Base-by-base conservation (phyloP, 2,888 invertebrate genomes). In the Machimus atricapillus region DNA sequence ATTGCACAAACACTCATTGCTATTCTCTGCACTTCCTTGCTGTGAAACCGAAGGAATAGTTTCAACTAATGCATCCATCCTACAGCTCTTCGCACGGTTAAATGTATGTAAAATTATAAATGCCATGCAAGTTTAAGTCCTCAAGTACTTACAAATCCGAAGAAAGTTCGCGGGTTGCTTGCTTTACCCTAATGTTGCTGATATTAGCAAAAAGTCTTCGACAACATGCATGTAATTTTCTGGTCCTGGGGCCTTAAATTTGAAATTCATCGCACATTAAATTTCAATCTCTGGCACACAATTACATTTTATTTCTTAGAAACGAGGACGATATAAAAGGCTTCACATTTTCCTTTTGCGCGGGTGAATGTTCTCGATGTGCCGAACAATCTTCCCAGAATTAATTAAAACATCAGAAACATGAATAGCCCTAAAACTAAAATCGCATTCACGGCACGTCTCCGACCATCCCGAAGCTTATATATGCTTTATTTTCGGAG, bases 381-480 rank as follows among this genome's bases (percentile, higher is more conserved):
- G n/a, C 56, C 27, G 34, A 81, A 9, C 19, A 56, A 81, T 81
- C 81, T 58, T 19, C 27, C 37, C 81, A n/a, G 81, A 81, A 81
- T 81, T 81, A 81, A 81, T 81, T 56, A 81, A 81, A 81, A 56
- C 12, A 81, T 31, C 81, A 81, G 34, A 81, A 81, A 81, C 81
- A 34, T 81, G 5, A 81, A 81, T 58, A 81, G 58, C 37, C 81
- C 46, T 56, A 81, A 81, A 81, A 81, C 81, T 56, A 8, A 14
- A 73, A 73, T 19, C 31, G 31, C n/a, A 81, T 81, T 81, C 81
- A 81, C 34, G 8, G 31, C 81, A 81, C 81, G 58, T 34, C 56
- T 34, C 19, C 31, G n/a, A 12, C 81, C 56, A 16, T 56, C 81
- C n/a, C 31, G 14, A 52, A 81, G 58, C 58, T 81, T 58, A 56